phyloP scores from a whole-genome alignment of 2,113 vertebrate genomes.

The Probosciger aterrimus region DNA sequence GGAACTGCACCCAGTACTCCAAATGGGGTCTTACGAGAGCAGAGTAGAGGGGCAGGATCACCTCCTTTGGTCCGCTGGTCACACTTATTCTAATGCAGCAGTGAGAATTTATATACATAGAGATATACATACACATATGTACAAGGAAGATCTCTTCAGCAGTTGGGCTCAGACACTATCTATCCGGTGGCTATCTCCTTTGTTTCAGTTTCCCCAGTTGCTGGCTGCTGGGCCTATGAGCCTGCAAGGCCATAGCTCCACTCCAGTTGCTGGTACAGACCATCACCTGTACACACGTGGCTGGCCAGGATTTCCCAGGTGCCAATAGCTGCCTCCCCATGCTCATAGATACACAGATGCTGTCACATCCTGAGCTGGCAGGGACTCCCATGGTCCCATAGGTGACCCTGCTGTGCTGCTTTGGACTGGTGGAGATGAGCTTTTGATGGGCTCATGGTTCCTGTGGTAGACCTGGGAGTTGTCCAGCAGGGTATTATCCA shows the following conservation, averaged over 20 bases:
- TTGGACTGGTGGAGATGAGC: neutral
- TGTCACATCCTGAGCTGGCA: neutral
- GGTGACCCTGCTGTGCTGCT: neutral
- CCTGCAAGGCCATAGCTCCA: fast-evolving
- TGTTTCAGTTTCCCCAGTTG: neutral
- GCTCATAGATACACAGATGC: neutral
- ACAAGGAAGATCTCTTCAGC: neutral
- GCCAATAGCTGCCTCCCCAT: neutral
- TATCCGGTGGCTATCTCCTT: neutral
- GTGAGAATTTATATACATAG: neutral
- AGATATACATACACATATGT: neutral
- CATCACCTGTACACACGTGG: neutral
- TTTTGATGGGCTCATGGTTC: neutral
- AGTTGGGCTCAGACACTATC: neutral
- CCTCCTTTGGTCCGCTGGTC: neutral
- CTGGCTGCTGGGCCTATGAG: neutral
- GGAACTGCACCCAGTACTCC: neutral
- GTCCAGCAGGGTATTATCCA: neutral
- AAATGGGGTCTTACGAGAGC: neutral
- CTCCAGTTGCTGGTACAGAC: neutral
- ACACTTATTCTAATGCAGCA: neutral
- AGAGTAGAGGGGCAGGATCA: neutral
- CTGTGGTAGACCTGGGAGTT: neutral
- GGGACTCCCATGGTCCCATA: neutral
- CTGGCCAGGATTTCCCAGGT: neutral